Evolutionary conservation across 2,888 invertebrate genomes (phyloP), one percentile per base, ranked within the genome.

Genomic region (Drosophila siamana): DNA sequence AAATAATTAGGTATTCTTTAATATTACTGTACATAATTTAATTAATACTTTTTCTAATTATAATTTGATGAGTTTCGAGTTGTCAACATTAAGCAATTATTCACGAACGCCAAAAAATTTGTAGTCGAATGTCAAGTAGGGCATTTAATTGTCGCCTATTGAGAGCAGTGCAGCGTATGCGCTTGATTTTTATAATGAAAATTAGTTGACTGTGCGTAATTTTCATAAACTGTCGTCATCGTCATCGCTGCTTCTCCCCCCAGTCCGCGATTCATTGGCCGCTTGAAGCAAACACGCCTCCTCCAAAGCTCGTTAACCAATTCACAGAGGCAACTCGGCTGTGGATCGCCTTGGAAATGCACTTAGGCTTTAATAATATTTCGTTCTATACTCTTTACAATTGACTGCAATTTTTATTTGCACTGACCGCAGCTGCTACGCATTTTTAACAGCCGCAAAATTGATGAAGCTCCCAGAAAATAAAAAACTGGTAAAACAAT

Each of bases 171-270:
- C 13, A n/a, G n/a, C n/a, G n/a, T n/a, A n/a, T n/a, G n/a, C 54
- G 63, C 30, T 69, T 67, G 56, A 72, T 72, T 85, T 85, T 78
- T 55, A 78, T 84, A 81, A 84, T 88, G 81, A 79, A 76, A 80
- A 80, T 83, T 73, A 74, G 86, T 80, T 78, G 70, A 69, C 60
- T 83, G 71, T 78, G 81, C 85, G 79, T 85, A 81, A 81, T 83
- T 71, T 88, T 84, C 71, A 72, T 76, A 81, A 84, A 81, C 81
- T 86, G 87, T 88, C 89, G 85, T 88, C 85, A 86, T 84, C 87
- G 66, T 73, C 63, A 67, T 66, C 41, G 52, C 26, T 5, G 38
- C 16, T 19, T 41, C 7, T 36, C 6, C 40, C 40, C 33, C 41
- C 16, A 6, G 7, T 15, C 11, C 41, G 9, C 41, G 9, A 2